These are phyloP conservation scores for Temnothorax nylanderi DNA, from an alignment of 1,140 invertebrate genomes.

Conservation along the genomic window DNA sequence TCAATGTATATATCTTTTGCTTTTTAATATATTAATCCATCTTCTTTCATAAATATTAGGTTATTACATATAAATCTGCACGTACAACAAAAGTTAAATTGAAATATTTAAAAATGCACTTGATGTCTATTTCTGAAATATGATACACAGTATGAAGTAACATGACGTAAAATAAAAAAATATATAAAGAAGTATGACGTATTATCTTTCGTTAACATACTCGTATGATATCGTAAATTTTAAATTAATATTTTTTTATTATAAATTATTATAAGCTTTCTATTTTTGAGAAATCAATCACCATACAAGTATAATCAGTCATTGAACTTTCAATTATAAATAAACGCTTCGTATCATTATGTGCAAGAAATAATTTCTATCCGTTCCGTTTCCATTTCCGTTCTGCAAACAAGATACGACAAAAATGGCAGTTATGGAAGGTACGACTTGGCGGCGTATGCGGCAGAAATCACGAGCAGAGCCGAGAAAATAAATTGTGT, in stretches of 20 bases:
- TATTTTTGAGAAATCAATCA: not conserved
- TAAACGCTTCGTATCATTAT: not conserved
- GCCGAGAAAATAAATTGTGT: constrained; percentile 70
- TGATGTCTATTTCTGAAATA: not conserved
- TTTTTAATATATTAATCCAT: not conserved
- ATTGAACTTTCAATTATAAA: not conserved
- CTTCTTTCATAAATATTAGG: not conserved
- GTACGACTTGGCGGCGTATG: constrained; percentile 50
- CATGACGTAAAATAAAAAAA: not conserved
- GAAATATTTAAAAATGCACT: not conserved
- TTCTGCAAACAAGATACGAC: constrained; percentile 31
- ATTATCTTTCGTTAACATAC: not conserved
- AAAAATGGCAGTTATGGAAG: constrained; percentile 61
- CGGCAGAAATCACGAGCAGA: constrained; percentile 67
- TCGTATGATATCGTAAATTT: not conserved
- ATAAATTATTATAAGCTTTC: not conserved
- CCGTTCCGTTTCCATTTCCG: not conserved
- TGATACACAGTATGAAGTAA: not conserved
- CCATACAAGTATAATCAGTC: not conserved
- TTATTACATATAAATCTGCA: not conserved
- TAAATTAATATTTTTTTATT: not conserved
- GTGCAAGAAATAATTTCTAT: constrained; percentile 47
- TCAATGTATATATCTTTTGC: not conserved
- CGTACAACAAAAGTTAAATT: not conserved
- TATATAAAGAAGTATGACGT: not conserved